Base-by-base conservation (phyloP, 1,140 invertebrate genomes). In the Dinoponera quadriceps region DNA sequence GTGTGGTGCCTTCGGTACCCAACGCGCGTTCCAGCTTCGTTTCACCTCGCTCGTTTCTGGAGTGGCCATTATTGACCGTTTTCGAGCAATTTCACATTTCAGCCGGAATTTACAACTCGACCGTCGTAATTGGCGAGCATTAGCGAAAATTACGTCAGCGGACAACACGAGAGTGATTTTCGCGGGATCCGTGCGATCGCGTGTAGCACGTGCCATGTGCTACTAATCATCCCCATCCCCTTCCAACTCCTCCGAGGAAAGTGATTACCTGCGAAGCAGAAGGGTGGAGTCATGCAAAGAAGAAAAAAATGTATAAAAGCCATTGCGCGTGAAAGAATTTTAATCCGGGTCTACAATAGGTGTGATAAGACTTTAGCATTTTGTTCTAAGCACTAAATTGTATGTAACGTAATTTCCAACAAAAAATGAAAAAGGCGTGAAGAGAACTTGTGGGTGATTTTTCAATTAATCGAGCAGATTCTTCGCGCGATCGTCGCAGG, bases 191-290 rank as follows among this genome's bases (percentile, higher is more conserved):
- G 60, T 83, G 78, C 88, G 88, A 84, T 92, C 87, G 89, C 90
- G 91, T 92, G 89, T 87, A 82, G 27, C 87, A 88, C 82, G 83
- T 85, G 83, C 38, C 85, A 86, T 49, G 62, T 66, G 78, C 85
- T 82, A 86, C 84, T 77, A 80, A 80, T 80, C 65, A 57, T n/a
- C 44, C 49, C 62, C n/a, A n/a, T n/a, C n/a, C 55, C 22, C 55
- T 27, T 13, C 44, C 51, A n/a, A n/a, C n/a, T n/a, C 51, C 44
- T 44, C 7, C 25, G 38, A 84, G 73, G 74, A 88, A 74, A 92
- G 89, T 92, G 87, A 92, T 92, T 93, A 92, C 84, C 82, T 86
- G 83, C 22, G 44, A 73, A 81, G 60, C 16, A 44, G 27, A 88
- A 86, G 86, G 91, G 91, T 91, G 91, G 86, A 84, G 91, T 87